Evolutionary conservation across 2,888 invertebrate species (phyloP).

Genomic region (Polyommatus icarus): DNA sequence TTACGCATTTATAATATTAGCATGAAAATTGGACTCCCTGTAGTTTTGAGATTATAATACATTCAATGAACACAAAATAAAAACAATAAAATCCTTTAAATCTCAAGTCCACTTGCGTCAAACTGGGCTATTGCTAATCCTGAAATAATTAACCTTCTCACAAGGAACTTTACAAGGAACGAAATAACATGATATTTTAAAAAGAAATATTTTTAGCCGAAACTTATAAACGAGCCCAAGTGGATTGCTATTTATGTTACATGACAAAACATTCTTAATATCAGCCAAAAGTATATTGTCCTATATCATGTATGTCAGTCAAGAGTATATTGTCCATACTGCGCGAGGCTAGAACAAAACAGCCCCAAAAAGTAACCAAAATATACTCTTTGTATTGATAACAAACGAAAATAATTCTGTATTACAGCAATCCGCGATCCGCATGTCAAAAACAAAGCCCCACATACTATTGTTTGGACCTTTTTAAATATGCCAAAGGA

Average conservation of each 20-base stretch:
- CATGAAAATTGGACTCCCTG: too few species aligned
- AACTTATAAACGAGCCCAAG: too few species aligned
- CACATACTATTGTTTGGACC: slow-evolving; percentile 24
- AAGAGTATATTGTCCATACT: neutral
- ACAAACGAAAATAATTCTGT: slow-evolving; percentile 23
- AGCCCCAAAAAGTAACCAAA: neutral
- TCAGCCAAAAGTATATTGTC: neutral
- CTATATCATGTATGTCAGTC: neutral
- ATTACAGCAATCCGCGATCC: slow-evolving; percentile 4
- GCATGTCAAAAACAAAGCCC: slow-evolving; percentile 25
- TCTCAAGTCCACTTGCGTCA: neutral
- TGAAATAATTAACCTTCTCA: neutral
- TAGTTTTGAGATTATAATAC: too few species aligned
- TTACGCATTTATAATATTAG: too few species aligned
- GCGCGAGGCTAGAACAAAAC: neutral
- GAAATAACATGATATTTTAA: neutral
- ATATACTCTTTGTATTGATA: slow-evolving; percentile 14
- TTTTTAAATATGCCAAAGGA: slow-evolving; percentile 31
- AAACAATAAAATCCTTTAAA: too few species aligned
- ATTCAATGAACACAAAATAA: too few species aligned
- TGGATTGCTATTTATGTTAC: neutral
- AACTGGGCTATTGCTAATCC: neutral
- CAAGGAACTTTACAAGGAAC: neutral
- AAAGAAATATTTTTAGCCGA: neutral
- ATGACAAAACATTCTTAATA: neutral